A percentile compares a stretch with the other conserved stretches of the same genome.
Conservation (phyloP, 2,888 invertebrate genomes). For the Punctoribates punctum region DNA sequence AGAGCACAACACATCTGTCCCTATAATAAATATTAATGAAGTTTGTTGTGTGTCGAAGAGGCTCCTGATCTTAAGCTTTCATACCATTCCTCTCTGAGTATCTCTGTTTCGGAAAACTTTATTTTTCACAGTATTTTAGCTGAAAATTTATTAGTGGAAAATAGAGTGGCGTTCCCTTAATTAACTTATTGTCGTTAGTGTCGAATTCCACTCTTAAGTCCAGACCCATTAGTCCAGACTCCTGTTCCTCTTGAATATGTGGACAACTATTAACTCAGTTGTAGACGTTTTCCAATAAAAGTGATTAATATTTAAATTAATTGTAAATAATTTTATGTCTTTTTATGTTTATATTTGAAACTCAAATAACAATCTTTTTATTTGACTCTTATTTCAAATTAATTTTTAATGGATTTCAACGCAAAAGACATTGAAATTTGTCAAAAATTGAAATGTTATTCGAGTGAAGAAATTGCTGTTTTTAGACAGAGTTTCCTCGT, state of each 20-base stretch:
- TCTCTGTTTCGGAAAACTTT: background rate
- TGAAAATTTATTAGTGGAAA: constrained; percentile 2
- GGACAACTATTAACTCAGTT: too few species aligned
- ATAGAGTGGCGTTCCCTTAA: constrained; percentile 22
- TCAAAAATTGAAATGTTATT: too few species aligned
- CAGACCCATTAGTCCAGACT: background rate
- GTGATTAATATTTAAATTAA: too few species aligned
- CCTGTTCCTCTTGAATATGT: too few species aligned
- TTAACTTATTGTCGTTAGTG: constrained; percentile 19
- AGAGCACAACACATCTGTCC: constrained; percentile 21
- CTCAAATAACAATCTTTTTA: background rate
- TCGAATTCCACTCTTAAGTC: background rate
- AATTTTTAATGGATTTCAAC: background rate
- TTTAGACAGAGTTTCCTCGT: background rate
- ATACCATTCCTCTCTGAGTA: background rate
- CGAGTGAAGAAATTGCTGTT: background rate
- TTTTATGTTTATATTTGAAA: too few species aligned
- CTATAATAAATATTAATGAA: constrained; percentile 7
- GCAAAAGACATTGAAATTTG: too few species aligned
- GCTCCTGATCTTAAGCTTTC: background rate
- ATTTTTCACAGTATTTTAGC: background rate
- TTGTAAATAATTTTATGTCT: too few species aligned
- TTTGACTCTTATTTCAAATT: background rate
- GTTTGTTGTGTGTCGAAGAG: background rate
- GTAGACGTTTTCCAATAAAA: too few species aligned